Base-by-base conservation (phyloP, 2,888 invertebrate species). In the Pegoplata infirma region DNA sequence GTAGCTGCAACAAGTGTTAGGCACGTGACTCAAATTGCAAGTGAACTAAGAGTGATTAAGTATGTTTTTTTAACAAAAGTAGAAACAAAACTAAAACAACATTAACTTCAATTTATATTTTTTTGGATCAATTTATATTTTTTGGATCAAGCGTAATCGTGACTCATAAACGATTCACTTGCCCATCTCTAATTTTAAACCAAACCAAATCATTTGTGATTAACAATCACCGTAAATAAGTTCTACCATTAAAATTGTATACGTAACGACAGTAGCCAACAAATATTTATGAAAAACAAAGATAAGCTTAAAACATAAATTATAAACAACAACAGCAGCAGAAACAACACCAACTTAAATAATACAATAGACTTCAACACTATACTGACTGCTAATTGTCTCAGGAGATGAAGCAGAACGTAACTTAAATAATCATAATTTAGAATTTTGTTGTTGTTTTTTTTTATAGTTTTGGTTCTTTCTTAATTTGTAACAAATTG, bases 231-330 rank as follows among this genome's bases (percentile, higher is more conserved):
- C n/a, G 17, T 46, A 3, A 10, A n/a, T n/a, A n/a, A 16, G 10
- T 47, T 49, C 51, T n/a, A 12, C n/a, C 36, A 40, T 40, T n/a
- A 40, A 40, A 40, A 10, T 49, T 55, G 21, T 69, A 44, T 72
- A 79, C 79, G 79, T 79, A 79, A 79, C 46, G 61, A 67, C 44
- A 67, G 79, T 75, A 79, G 79, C 79, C 44, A 28, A 12, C n/a
- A 8, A 40, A 53, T 10, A 8, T 53, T 16, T 56, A 67, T 1
- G 17, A 46, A 21, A 23, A 32, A 56, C 4, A 53, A 51, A 40
- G 19, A 66, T 16, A 46, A 47, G n/a, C 49, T 6, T n/a, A 55
- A 19, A 10, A 17, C 47, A 10, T 17, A 4, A 1, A 7, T 12
- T 49, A 21, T 49, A 5, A 61, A 61, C 51, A 23, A 19, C 36